phyloP scores from a whole-genome alignment of 35 echinoderm and acorn worm species.

The Nesometra sesokonis region DNA sequence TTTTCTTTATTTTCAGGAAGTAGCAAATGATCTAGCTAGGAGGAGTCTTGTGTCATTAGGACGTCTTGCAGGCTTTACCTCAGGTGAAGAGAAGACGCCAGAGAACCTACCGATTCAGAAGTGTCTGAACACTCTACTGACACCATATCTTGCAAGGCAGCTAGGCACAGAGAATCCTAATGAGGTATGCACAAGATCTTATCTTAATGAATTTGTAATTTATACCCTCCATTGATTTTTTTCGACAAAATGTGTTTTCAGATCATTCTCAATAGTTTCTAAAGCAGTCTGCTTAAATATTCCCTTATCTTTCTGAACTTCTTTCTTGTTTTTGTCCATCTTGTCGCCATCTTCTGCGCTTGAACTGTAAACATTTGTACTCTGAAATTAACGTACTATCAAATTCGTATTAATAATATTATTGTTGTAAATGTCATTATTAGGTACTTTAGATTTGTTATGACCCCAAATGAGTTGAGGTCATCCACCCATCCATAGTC shows the following conservation, averaged over 20 bases:
- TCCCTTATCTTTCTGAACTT: not conserved
- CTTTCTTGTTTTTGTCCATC: not conserved
- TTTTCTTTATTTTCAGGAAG: constrained; percentile 32
- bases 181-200: constrained; percentile 24
- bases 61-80: constrained; percentile 56
- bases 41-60: constrained; percentile 56
- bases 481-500: too few species aligned
- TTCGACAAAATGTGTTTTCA: too few species aligned
- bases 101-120: constrained; percentile 62
- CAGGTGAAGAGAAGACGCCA: constrained; percentile 50
- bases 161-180: constrained; percentile 44
- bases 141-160: constrained; percentile 79
- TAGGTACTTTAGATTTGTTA: too few species aligned
- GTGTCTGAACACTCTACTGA: constrained; percentile 58
- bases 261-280: not conserved
- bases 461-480: too few species aligned
- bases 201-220: too few species aligned
- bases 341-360: not conserved
- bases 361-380: too few species aligned
- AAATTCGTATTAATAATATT: too few species aligned
- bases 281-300: not conserved
- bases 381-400: too few species aligned
- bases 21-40: constrained; percentile 76
- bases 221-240: too few species aligned
- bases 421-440: not conserved